Base-by-base conservation (phyloP, 1,140 invertebrate genomes). In the Physella acuta region DNA sequence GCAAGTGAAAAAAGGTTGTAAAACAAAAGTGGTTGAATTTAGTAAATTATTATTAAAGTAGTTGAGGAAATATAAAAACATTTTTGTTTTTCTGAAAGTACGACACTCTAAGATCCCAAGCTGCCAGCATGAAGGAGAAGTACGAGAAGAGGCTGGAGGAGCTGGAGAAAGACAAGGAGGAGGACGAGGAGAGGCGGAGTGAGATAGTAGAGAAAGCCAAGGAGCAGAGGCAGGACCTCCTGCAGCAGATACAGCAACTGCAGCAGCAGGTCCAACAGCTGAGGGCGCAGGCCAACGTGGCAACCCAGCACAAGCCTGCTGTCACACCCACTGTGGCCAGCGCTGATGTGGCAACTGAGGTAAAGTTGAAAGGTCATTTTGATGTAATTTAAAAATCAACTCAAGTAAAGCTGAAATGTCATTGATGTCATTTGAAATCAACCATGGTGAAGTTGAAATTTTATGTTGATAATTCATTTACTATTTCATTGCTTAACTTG, bases 121-220 rank as follows among this genome's bases (percentile, higher is more conserved):
- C 81, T 0, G 70, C 72, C 0, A 60, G 72, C 16, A 82, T 84
- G 81, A 85, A 83, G 56, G 78, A 82, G 34, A 73, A 73, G 44
- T 85, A 84, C 70, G 82, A 84, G 61, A 75, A 78, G 11, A 72
- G 76, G 33, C 81, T 85, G 33, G 66, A 72, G 52, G 81, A 84
- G 39, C 62, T 85, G 56, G 79, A 82, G 53, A 71, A 75, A 34
- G 78, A 81, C 56, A 68, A 63, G 31, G 77, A 79, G n/a, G 51
- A 72, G 34, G 53, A 69, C 20, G 30, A 71, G 31, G 73, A 78
- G 31, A 64, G 59, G 44, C 67, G 59, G n/a, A 65, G 61, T 36
- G 64, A 71, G 44, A 11, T 75, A 39, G 64, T 61, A 26, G 49
- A 66, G n/a, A 64, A 65, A 59, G 74, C 55, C 31, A 69, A 58